Base-by-base conservation (phyloP, 2,888 invertebrate species). In the Eubasilissa splendida region DNA sequence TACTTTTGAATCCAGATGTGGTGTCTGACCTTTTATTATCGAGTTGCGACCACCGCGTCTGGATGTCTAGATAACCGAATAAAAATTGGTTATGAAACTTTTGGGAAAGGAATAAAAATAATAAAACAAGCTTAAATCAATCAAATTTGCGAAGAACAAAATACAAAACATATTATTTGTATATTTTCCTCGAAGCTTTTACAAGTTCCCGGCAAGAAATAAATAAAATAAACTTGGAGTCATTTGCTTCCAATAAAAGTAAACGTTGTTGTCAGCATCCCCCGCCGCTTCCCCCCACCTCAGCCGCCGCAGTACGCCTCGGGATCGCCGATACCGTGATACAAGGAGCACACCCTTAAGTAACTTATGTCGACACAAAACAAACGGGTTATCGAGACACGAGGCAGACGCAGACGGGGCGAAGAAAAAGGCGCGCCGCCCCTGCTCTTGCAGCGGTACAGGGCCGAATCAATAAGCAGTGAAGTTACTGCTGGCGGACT, bases 231-330 rank as follows among this genome's bases (percentile, higher is more conserved):
- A 76, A 60, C 53, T 54, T 22, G 52, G 31, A 58, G 59, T 76
- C 76, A 76, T 76, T 76, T 76, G 76, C 76, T 76, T 76, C 76
- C 76, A 76, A 76, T 76, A 76, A 63, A 76, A 63, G 60, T 76
- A 63, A 76, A 76, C 63, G 76, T 76, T 76, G 76, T 76, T 76
- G 76, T 76, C 76, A 76, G 76, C 76, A 63, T 68, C 56, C 31
- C 9, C 22, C n/a, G 53, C 60, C 59, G 59, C 42, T 12, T 4
- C 60, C 11, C 12, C 60, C 59, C 75, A 22, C 22, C 56, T n/a
- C n/a, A 9, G 33, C 33, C 58, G 5, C 42, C 14, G n/a, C 42
- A 63, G 42, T 11, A 9, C 14, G 14, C 60, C 63, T 14, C 33
- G 53, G 65, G 52, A 71, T 73, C 54, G 22, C 56, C 33, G 63